phyloP scores from a whole-genome alignment of 2,113 vertebrate species.

The Sander lucioperca region DNA sequence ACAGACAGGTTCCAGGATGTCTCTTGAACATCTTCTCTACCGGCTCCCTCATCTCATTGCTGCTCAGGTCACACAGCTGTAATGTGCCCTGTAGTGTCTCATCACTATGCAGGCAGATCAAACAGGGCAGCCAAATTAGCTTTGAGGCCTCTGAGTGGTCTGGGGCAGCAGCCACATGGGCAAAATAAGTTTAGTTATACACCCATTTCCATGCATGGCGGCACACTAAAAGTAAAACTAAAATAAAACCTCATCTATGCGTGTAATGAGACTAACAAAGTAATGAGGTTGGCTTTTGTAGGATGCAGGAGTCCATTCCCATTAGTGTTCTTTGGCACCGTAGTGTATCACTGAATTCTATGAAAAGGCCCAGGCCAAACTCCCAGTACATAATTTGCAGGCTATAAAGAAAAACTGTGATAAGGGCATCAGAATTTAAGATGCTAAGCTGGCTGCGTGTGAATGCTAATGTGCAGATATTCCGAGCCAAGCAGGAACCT shows the following conservation, averaged over 20 bases:
- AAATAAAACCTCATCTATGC: conserved; percentile 30
- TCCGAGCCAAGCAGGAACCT: conserved; percentile 38
- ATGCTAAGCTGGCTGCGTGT: conserved; percentile 37
- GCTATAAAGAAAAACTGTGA: conserved; percentile 40
- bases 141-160: conserved; percentile 40
- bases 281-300: conserved; percentile 18
- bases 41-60: conserved; percentile 34
- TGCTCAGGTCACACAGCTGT: conserved; percentile 48
- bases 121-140: conserved; percentile 61
- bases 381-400: conserved; percentile 41
- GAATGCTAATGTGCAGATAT: conserved; percentile 68
- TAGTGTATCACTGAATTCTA: conserved; percentile 22
- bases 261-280: conserved; percentile 32
- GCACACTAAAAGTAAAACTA: conserved; percentile 12
- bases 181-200: conserved; percentile 46
- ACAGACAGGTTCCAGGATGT: conserved; percentile 36
- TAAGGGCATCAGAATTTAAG: conserved; percentile 42
- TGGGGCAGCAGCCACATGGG: conserved; percentile 21
- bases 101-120: conserved; percentile 42
- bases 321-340: conserved; percentile 28
- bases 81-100: conserved; percentile 33
- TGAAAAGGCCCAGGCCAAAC: conserved; percentile 17
- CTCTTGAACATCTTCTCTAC: conserved; percentile 23
- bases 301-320: background rate
- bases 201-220: conserved; percentile 37